Conservation (phyloP, 2,888 invertebrate species). For the Melipona beecheii region DNA sequence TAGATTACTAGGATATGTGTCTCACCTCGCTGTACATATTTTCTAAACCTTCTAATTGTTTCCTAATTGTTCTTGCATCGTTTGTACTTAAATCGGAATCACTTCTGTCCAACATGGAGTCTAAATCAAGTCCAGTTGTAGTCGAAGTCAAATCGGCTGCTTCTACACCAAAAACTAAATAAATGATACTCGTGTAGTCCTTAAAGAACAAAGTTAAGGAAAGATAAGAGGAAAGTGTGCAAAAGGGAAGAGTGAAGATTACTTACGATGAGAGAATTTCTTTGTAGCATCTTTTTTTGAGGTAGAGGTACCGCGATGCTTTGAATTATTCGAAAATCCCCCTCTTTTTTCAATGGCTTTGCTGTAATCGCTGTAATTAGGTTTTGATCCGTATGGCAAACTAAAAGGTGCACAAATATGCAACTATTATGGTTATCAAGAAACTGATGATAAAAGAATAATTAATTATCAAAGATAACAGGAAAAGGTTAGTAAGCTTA, state of each 20-base stretch:
- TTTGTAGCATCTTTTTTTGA: constrained; percentile 81
- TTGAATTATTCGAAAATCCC: constrained; percentile 76
- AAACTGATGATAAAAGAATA: background rate
- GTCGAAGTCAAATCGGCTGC: constrained; percentile 92
- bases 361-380: constrained; percentile 85
- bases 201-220: background rate
- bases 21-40: constrained; percentile 94
- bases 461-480: background rate
- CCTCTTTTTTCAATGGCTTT: constrained; percentile 84
- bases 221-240: background rate
- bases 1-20: background rate
- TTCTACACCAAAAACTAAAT: constrained; percentile 89
- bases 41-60: constrained; percentile 93
- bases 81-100: constrained; percentile 91
- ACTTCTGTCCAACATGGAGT: constrained; percentile 91
- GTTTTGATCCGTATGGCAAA: constrained; percentile 88
- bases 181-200: background rate
- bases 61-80: constrained; percentile 91
- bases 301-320: constrained; percentile 79
- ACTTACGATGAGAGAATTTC: constrained; percentile 81
- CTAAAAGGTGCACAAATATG: constrained; percentile 80
- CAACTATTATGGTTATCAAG: constrained; percentile 32
- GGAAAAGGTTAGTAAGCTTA: no score
- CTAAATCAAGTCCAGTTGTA: constrained; percentile 91
- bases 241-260: background rate